Conservation (phyloP, 2,888 invertebrate species). For the Panorpa germanica region DNA sequence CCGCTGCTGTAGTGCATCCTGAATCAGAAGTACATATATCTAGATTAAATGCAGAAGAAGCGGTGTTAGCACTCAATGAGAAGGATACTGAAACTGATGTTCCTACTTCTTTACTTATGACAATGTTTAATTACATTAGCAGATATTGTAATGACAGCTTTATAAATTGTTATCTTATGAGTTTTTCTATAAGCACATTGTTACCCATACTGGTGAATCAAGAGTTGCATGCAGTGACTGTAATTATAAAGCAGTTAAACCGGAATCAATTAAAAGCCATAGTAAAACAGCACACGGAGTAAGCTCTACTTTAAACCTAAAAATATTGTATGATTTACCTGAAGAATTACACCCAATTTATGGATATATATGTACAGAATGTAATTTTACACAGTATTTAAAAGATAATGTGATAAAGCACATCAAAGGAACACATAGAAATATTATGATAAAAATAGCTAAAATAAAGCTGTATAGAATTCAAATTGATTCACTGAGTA, state of each 20-base stretch:
- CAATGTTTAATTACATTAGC: conserved; percentile 19
- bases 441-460: conserved; percentile 12
- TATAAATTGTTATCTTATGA: conserved; percentile 20
- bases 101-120: no score
- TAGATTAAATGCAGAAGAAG: conserved; percentile 26
- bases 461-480: conserved; percentile 2
- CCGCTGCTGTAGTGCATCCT: conserved; percentile 39
- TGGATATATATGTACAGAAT: conserved; percentile 48
- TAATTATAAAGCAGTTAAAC: conserved; percentile 10
- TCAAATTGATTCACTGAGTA: conserved; percentile 3
- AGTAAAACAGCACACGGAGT: conserved; percentile 10
- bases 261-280: conserved; percentile 11
- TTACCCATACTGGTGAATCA: conserved; percentile 62
- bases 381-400: conserved; percentile 53
- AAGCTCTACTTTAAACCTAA: no score
- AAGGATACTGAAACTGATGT: no score
- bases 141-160: conserved; percentile 20
- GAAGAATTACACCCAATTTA: background rate
- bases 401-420: conserved; percentile 40
- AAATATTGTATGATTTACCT: no score
- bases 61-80: no score
- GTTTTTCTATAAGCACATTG: conserved; percentile 55
- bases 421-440: conserved; percentile 19
- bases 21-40: conserved; percentile 44
- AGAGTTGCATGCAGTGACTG: conserved; percentile 45